A percentile compares a stretch with the other conserved stretches of the same genome.
Conservation (phyloP, 2,888 invertebrate genomes). For the Brenthis ino region DNA sequence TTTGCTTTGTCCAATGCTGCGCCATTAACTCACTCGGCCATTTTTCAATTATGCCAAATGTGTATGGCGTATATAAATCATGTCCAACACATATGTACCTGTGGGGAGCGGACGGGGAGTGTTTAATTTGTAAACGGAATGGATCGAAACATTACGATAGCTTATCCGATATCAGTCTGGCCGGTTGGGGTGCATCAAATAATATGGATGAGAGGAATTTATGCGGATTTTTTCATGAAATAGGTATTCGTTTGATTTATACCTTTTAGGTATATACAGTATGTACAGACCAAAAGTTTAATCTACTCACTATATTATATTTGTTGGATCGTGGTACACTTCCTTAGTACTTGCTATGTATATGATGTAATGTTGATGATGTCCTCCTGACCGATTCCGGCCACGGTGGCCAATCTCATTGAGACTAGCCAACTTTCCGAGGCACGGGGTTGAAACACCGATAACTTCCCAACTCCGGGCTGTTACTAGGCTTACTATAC, state of each 20-base stretch:
- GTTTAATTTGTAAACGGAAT: constrained; percentile 77
- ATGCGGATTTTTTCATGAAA: constrained; percentile 40
- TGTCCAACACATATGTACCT: constrained; percentile 48
- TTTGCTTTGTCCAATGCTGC: constrained; percentile 62
- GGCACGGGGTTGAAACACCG: too few relatives aligned
- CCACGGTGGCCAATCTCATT: too few relatives aligned
- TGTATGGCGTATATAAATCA: constrained; percentile 75
- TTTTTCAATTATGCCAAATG: constrained; percentile 82
- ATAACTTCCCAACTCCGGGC: too few relatives aligned
- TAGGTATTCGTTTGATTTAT: constrained; percentile 20
- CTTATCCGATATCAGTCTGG: constrained; percentile 57
- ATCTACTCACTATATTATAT: too few relatives aligned
- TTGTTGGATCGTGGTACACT: too few relatives aligned
- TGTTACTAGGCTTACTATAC: too few relatives aligned
- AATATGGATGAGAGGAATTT: constrained; percentile 50
- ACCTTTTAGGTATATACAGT: not conserved
- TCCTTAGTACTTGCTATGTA: too few relatives aligned
- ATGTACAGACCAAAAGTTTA: too few relatives aligned
- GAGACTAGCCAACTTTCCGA: too few relatives aligned
- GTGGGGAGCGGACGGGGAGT: constrained; percentile 53
- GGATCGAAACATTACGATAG: constrained; percentile 62
- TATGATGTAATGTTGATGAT: too few relatives aligned
- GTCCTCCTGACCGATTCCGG: too few relatives aligned
- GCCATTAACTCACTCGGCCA: constrained; percentile 66
- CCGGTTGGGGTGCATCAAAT: constrained; percentile 53